These are phyloP conservation scores for Littorina saxatilis DNA, from an alignment of 1,140 invertebrate species.

Conservation along the genomic window DNA sequence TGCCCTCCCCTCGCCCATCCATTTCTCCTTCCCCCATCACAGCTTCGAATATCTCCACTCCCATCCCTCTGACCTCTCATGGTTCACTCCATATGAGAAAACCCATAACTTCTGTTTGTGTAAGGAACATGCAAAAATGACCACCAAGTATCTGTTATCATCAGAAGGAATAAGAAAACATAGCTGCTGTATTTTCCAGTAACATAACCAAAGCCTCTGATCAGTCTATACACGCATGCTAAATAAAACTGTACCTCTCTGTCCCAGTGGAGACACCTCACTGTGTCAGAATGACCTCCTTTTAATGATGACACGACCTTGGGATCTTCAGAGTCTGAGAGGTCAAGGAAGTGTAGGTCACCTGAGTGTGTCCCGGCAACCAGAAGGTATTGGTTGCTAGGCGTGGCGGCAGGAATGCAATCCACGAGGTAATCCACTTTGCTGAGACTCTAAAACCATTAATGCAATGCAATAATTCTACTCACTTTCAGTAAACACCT, in stretches of 20 bases:
- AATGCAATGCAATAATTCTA: no score
- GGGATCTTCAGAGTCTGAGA: not conserved
- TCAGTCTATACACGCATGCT: not conserved
- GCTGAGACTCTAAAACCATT: not conserved
- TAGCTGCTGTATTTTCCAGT: not conserved
- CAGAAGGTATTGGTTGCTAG: not conserved
- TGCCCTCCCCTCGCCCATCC: no score
- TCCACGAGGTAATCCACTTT: constrained; percentile 27
- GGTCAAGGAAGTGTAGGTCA: constrained; percentile 16
- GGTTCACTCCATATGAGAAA: no score
- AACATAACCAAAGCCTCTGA: not conserved
- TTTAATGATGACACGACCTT: constrained; percentile 35
- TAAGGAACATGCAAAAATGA: no score
- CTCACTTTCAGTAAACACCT: no score
- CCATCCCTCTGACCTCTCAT: not conserved
- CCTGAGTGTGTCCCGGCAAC: constrained; percentile 9
- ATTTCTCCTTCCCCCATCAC: no score
- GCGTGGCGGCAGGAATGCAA: not conserved
- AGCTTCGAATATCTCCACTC: no score
- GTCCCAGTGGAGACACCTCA: constrained; percentile 57
- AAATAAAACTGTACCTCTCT: constrained; percentile 32
- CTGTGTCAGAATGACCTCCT: constrained; percentile 50
- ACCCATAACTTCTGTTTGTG: not conserved
- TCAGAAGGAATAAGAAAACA: not conserved
- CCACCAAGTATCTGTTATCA: no score